Evolutionary conservation across 2,113 vertebrate species (phyloP), one percentile per base, ranked within the genome.

Genomic region (Lucifuga dentata): DNA sequence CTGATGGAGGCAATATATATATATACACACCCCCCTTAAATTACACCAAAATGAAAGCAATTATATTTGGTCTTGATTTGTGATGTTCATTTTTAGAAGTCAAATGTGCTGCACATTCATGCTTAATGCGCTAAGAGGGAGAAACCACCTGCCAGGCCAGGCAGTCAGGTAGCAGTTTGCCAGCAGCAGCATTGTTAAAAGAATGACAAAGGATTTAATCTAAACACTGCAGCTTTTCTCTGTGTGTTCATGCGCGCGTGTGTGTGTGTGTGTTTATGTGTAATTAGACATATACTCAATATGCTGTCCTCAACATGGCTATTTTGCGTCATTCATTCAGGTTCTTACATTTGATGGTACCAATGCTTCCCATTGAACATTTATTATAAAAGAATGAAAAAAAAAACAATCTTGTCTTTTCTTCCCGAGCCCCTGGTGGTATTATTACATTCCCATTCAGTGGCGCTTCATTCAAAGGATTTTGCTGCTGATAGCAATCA

Each of bases 381-480:
- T 68, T 81, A 81, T 87, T 83, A 89, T 46, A 81, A 80, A 40
- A 45, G 75, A 68, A 53, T 43, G 33, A 11, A 2, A 16, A 46
- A 57, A 46, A 63, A 65, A 66, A 69, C 56, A 78, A 72, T 86
- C 75, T 79, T 64, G 73, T 80, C 80, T 78, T 29, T 77, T 87
- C 76, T 91, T 87, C 66, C 68, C 65, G 75, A 82, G 72, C 80
- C 85, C 76, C 79, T 19, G 68, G 77, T 87, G 81, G 79, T 88
- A 82, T 89, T 89, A 88, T 90, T 91, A 84, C 87, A 81, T 84
- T 89, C 78, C 81, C 79, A 88, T 91, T 90, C 89, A 88, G 21
- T 68, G 73, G 76, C 33, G 81, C 80, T 84, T 77, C 84, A 90
- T 87, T 92, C 86, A 90, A 88, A 89, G 87, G 88, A 79, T 82